Conservation (phyloP, 2,113 vertebrate genomes). For the Chaetodon trifascialis region DNA sequence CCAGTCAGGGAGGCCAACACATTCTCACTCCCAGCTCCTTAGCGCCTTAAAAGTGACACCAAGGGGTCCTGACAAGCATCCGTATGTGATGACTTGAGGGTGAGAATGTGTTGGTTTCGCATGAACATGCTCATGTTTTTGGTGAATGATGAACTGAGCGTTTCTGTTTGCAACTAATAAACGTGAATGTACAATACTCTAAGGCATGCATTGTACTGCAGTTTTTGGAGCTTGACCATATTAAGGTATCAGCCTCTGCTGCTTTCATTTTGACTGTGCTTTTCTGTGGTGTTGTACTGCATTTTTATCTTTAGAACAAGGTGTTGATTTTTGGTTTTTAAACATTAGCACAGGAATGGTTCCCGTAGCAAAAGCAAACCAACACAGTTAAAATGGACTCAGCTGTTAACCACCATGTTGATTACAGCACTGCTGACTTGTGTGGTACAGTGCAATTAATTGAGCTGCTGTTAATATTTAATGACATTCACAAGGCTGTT, state of each 20-base stretch:
- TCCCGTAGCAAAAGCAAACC: not conserved
- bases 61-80: too few species aligned
- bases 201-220: too few species aligned
- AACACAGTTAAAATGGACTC: not conserved
- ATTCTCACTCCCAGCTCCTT: too few species aligned
- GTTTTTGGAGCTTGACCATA: not conserved
- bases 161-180: too few species aligned
- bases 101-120: too few species aligned
- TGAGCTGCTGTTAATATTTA: conserved; percentile 41
- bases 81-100: too few species aligned
- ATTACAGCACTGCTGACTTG: not conserved
- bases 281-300: not conserved
- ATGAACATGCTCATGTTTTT: too few species aligned
- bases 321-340: not conserved
- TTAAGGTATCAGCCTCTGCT: not conserved
- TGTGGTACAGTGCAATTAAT: conserved; percentile 1
- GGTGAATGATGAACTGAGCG: too few species aligned
- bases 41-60: too few species aligned
- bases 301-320: not conserved
- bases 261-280: not conserved
- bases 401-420: not conserved
- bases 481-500: conserved; percentile 9
- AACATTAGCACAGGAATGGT: not conserved
- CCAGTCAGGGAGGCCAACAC: not conserved
- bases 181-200: too few species aligned